Percentiles rank a stretch among this genome's conserved stretches.
Evolutionary conservation across 2,888 invertebrate species (phyloP).

Genomic region (Patella ulyssiponensis): DNA sequence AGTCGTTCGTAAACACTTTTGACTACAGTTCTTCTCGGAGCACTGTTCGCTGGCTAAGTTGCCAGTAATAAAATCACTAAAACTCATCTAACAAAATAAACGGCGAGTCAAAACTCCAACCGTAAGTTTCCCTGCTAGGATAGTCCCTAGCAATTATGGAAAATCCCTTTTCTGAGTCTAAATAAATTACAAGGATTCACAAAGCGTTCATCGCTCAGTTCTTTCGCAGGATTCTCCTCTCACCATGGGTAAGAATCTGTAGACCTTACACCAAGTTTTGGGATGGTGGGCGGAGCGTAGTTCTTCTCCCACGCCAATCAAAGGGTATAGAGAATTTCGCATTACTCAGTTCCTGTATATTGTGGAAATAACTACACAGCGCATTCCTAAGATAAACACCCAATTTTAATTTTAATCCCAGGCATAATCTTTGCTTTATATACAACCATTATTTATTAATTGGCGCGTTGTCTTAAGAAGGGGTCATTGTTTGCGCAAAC

Average conservation of each 20-base stretch:
- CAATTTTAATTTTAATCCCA: no score
- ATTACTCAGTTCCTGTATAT: constrained; percentile 8
- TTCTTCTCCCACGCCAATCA: constrained; percentile 9
- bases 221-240: constrained; percentile 12
- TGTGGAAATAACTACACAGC: background rate
- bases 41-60: constrained; percentile 2
- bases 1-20: constrained; percentile 8
- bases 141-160: background rate
- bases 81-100: background rate
- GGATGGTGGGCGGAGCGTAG: background rate
- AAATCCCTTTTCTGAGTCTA: background rate
- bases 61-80: constrained; percentile 7
- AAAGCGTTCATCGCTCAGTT: constrained; percentile 12
- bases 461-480: no score
- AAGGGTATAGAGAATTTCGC: background rate
- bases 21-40: constrained; percentile 4
- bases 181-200: constrained; percentile 5
- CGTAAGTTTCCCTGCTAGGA: constrained; percentile 3
- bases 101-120: constrained; percentile 8
- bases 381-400: no score
- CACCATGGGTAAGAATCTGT: constrained; percentile 9
- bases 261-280: constrained; percentile 1
- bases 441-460: no score
- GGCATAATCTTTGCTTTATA: no score
- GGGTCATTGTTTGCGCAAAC: no score